Conservation (phyloP, 2,797 vertebrate genomes). For the Anguilla anguilla region DNA sequence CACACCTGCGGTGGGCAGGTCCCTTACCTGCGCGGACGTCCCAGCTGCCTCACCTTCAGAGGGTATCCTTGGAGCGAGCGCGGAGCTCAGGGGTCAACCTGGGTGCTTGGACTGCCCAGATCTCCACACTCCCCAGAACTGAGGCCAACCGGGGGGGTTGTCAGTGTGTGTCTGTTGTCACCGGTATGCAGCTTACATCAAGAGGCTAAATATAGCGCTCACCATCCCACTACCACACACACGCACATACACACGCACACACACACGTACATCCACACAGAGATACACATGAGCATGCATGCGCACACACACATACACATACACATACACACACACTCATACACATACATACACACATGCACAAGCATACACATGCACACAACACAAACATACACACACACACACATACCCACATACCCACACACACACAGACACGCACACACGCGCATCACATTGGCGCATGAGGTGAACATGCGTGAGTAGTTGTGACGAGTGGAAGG, state of each 20-base stretch:
- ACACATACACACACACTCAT: slow-evolving; percentile 70
- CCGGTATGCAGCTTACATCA: slow-evolving; percentile 98
- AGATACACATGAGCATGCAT: slow-evolving; percentile 61
- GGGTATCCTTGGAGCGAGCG: slow-evolving; percentile 66
- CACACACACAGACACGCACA: neutral
- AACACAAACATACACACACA: neutral
- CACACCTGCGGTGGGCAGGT: slow-evolving; percentile 14
- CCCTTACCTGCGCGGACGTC: slow-evolving; percentile 69
- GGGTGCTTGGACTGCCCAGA: slow-evolving; percentile 75
- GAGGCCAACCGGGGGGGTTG: slow-evolving; percentile 78
- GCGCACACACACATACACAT: neutral
- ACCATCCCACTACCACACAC: slow-evolving; percentile 54
- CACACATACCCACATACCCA: neutral
- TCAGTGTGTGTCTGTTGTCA: slow-evolving; percentile 82
- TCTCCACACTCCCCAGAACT: slow-evolving; percentile 85
- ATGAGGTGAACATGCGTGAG: slow-evolving; percentile 8
- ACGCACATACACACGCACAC: neutral
- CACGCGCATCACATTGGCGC: slow-evolving; percentile 66
- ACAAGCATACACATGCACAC: neutral
- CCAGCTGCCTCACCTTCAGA: slow-evolving; percentile 45
- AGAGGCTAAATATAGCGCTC: slow-evolving; percentile 93
- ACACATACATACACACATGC: neutral
- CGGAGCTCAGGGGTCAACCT: slow-evolving; percentile 71
- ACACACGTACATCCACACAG: slow-evolving; percentile 46
- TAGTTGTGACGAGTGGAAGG: neutral